Conservation (phyloP, 1,140 invertebrate genomes). For the Acromyrmex charruanus region DNA sequence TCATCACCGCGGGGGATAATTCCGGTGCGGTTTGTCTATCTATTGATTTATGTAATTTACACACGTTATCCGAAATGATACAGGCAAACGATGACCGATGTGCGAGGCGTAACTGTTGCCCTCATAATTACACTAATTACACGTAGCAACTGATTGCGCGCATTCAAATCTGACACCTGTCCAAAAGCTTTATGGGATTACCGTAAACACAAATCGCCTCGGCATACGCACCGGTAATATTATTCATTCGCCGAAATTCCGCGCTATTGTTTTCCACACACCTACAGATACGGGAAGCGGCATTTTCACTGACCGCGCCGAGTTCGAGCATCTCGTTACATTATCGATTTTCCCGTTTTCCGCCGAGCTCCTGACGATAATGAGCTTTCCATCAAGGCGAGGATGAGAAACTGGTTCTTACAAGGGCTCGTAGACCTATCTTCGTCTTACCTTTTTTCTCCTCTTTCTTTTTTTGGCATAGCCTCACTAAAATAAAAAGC, state of each 20-base stretch:
- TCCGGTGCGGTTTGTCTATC: not conserved
- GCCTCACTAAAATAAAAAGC: not conserved
- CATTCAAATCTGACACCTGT: slow-evolving; percentile 57
- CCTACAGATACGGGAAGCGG: not conserved
- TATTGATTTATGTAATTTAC: slow-evolving; percentile 56
- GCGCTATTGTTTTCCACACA: not conserved
- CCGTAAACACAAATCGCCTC: not conserved
- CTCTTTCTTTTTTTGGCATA: not conserved
- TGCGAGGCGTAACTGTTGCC: slow-evolving; percentile 29
- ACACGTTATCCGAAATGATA: slow-evolving; percentile 23
- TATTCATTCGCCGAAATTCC: slow-evolving; percentile 25
- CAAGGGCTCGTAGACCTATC: not conserved
- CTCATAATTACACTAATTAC: slow-evolving; percentile 60
- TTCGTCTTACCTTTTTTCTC: not conserved
- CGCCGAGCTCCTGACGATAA: slow-evolving; percentile 18
- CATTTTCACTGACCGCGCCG: slow-evolving; percentile 1
- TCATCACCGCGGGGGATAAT: not conserved
- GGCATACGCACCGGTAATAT: not conserved
- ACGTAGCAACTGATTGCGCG: slow-evolving; percentile 45
- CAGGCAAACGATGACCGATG: slow-evolving; percentile 32
- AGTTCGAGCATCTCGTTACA: not conserved
- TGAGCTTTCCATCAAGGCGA: slow-evolving; percentile 44
- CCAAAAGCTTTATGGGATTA: not conserved
- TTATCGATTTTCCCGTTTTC: slow-evolving; percentile 41
- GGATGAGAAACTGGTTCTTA: slow-evolving; percentile 38